A percentile compares a stretch with the other conserved stretches of the same genome.
Conservation (phyloP, 2,888 invertebrate species). For the Laothoe populi region DNA sequence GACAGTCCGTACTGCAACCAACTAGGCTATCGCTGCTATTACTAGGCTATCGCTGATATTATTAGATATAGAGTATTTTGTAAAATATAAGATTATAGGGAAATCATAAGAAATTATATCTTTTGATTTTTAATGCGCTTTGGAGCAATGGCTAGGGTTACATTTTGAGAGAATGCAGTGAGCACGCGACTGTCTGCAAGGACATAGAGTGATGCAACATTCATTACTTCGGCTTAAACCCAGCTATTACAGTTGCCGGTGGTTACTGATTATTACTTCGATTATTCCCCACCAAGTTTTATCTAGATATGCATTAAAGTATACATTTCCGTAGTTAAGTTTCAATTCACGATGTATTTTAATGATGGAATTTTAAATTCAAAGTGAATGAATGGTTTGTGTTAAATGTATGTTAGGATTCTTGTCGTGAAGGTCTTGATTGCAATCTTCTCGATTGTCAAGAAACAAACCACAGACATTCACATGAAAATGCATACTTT, state of each 20-base stretch:
- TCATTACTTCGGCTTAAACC: conserved; percentile 7
- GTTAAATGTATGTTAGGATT: too few species aligned
- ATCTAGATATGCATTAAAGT: conserved; percentile 18
- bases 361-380: conserved; percentile 6
- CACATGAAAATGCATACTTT: too few species aligned
- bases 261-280: conserved; percentile 18
- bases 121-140: background rate
- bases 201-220: conserved; percentile 7
- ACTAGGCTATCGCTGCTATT: too few species aligned
- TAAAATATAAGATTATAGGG: too few species aligned
- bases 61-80: too few species aligned
- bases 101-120: too few species aligned
- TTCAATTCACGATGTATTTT: background rate
- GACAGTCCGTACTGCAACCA: too few species aligned
- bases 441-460: too few species aligned
- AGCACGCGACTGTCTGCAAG: conserved; percentile 7
- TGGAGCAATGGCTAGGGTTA: background rate
- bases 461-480: background rate
- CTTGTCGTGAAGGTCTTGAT: too few species aligned
- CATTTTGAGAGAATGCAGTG: conserved; percentile 18
- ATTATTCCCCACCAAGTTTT: conserved; percentile 4
- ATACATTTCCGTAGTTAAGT: conserved; percentile 12
- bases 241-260: conserved; percentile 18
- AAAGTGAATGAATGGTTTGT: background rate
- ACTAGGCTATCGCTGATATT: too few species aligned